Conservation (phyloP, 2,888 invertebrate species). For the Diachrysia chrysitis region DNA sequence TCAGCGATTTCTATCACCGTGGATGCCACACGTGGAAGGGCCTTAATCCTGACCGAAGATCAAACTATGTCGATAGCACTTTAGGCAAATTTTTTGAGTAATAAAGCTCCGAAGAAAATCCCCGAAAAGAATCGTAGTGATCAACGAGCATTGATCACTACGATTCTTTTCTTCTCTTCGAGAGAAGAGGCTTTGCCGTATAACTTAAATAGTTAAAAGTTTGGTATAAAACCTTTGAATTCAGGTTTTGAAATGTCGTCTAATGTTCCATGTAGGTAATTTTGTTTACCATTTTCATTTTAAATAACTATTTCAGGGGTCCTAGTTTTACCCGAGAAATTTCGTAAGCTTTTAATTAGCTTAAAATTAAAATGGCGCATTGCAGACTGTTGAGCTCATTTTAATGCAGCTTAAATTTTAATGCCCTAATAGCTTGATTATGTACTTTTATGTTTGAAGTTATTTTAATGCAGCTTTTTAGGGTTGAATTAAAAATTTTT, state of each 20-base stretch:
- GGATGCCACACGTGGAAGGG: too few relatives aligned
- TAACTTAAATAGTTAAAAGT: too few relatives aligned
- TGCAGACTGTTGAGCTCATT: background rate
- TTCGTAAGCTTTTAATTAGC: constrained; percentile 5
- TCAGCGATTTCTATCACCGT: too few relatives aligned
- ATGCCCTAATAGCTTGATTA: background rate
- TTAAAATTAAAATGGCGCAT: constrained; percentile 3
- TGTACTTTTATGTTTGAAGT: background rate
- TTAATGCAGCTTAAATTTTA: background rate
- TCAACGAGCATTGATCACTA: too few relatives aligned
- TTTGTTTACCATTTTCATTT: background rate
- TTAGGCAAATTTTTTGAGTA: too few relatives aligned
- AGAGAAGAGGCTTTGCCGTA: too few relatives aligned
- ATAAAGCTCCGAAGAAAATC: too few relatives aligned
- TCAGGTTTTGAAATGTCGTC: background rate
- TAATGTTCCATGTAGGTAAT: background rate
- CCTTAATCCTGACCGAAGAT: too few relatives aligned
- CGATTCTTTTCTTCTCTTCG: too few relatives aligned
- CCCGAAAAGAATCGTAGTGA: too few relatives aligned
- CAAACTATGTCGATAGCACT: too few relatives aligned
- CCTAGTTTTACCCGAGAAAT: background rate
- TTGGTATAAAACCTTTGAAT: background rate
- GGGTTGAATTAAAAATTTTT: background rate
- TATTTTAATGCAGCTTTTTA: background rate
- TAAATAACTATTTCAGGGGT: background rate